Conservation (phyloP, 2,113 vertebrate genomes). For the Cyprinodon brontotheroides region DNA sequence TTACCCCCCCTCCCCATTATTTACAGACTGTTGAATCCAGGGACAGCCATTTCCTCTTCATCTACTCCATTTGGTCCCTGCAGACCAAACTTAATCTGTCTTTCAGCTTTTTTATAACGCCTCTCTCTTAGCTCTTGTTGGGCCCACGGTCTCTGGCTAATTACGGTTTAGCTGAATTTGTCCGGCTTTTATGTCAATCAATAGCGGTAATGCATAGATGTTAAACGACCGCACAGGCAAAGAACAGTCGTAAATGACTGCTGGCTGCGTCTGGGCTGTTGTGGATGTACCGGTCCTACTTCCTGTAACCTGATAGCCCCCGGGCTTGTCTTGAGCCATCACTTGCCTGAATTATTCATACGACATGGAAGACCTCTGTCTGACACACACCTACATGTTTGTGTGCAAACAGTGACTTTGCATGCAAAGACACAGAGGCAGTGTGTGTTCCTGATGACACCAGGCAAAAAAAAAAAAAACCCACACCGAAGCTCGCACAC, state of each 20-base stretch:
- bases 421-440: slow-evolving; percentile 33
- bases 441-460: slow-evolving; percentile 27
- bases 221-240: slow-evolving; percentile 53
- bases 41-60: slow-evolving; percentile 40
- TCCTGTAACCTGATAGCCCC: slow-evolving; percentile 70
- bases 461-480: neutral
- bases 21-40: neutral
- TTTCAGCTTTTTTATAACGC: slow-evolving; percentile 37
- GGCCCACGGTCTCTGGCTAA: slow-evolving; percentile 67
- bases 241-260: slow-evolving; percentile 51
- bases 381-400: slow-evolving; percentile 57
- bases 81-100: slow-evolving; percentile 55
- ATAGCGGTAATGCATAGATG: slow-evolving; percentile 66
- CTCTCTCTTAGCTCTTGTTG: slow-evolving; percentile 33
- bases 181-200: slow-evolving; percentile 70
- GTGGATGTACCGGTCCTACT: slow-evolving; percentile 43
- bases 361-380: slow-evolving; percentile 49
- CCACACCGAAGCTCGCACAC: slow-evolving; percentile 1
- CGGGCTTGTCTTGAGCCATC: slow-evolving; percentile 37
- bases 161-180: slow-evolving; percentile 68
- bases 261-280: slow-evolving; percentile 21
- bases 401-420: slow-evolving; percentile 66
- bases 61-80: slow-evolving; percentile 36
- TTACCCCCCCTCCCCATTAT: slow-evolving; percentile 30
- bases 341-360: slow-evolving; percentile 68